These are phyloP conservation scores for Borostomias antarcticus DNA, from an alignment of 2,797 vertebrate genomes.

Conservation along the genomic window DNA sequence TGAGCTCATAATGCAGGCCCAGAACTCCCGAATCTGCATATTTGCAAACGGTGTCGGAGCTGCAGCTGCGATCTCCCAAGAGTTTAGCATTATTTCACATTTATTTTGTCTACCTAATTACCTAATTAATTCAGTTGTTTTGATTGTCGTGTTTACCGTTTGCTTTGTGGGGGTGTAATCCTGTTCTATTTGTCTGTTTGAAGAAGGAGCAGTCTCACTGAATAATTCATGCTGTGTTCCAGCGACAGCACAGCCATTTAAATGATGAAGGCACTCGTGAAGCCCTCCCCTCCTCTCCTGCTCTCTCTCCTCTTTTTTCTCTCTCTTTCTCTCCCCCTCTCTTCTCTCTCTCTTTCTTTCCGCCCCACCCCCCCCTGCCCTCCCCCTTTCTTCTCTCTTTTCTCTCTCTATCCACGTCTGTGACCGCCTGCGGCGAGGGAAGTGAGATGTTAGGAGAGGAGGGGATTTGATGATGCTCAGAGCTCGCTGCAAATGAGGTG, in stretches of 20 bases:
- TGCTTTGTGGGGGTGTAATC: slow-evolving; percentile 82
- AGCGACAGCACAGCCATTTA: slow-evolving; percentile 78
- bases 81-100: slow-evolving; percentile 85
- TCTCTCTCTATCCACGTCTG: slow-evolving; percentile 46
- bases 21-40: slow-evolving; percentile 72
- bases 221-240: slow-evolving; percentile 80
- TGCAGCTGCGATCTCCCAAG: slow-evolving; percentile 77
- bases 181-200: slow-evolving; percentile 86
- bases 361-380: slow-evolving; percentile 27
- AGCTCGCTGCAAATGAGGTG: slow-evolving; percentile 67
- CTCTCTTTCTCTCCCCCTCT: slow-evolving; percentile 19
- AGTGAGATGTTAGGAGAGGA: slow-evolving; percentile 64
- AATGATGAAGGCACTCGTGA: slow-evolving; percentile 79
- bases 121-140: slow-evolving; percentile 87
- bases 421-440: slow-evolving; percentile 64
- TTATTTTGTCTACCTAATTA: slow-evolving; percentile 87
- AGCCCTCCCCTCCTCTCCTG: slow-evolving; percentile 50
- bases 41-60: slow-evolving; percentile 72
- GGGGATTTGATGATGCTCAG: slow-evolving; percentile 68
- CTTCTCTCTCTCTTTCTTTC: slow-evolving; percentile 28
- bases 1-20: slow-evolving; percentile 56
- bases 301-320: slow-evolving; percentile 22
- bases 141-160: slow-evolving; percentile 85
- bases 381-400: slow-evolving; percentile 33
- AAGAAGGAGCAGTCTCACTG: slow-evolving; percentile 79